These are phyloP conservation scores for Drosophila macrospina DNA, from an alignment of 2,888 invertebrate genomes.

Conservation along the genomic window DNA sequence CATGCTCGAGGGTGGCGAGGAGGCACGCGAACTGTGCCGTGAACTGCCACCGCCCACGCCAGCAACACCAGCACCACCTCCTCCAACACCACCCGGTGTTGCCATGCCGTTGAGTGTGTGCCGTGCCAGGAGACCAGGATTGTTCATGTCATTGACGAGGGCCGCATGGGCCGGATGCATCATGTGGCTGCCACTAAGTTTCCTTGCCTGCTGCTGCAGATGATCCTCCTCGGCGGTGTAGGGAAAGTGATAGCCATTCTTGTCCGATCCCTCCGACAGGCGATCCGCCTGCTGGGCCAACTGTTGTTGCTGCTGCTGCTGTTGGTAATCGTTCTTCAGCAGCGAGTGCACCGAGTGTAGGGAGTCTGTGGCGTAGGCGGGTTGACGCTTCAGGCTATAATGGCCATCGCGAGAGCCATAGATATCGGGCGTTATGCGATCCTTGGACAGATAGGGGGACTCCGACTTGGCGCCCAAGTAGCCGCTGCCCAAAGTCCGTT, in stretches of 20 bases:
- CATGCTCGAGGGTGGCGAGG: conserved; percentile 86
- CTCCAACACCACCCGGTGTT: neutral
- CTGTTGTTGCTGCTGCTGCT: conserved; percentile 81
- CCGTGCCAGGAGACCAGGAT: conserved; percentile 85
- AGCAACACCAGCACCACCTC: neutral
- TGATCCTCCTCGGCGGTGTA: conserved; percentile 94
- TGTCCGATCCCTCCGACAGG: conserved; percentile 90
- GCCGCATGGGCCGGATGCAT: conserved; percentile 63
- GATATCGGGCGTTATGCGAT: conserved; percentile 84
- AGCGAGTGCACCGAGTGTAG: conserved; percentile 85
- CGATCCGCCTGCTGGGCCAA: conserved; percentile 87
- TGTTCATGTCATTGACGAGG: conserved; percentile 86
- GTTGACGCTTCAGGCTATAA: conserved; percentile 83
- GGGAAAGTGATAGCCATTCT: conserved; percentile 93
- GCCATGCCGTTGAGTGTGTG: conserved; percentile 76
- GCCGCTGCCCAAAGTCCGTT: conserved; percentile 81
- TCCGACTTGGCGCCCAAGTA: conserved; percentile 82
- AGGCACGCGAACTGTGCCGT: conserved; percentile 84
- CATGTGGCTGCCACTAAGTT: conserved; percentile 69
- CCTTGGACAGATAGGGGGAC: conserved; percentile 85
- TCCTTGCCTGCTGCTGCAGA: conserved; percentile 84
- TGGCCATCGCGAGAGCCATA: conserved; percentile 84
- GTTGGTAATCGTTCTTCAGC: conserved; percentile 84
- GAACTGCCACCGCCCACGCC: conserved; percentile 63
- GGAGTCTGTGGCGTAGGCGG: conserved; percentile 81